Base-by-base conservation (phyloP, 2,113 vertebrate species). In the Brachionichthys hirsutus region DNA sequence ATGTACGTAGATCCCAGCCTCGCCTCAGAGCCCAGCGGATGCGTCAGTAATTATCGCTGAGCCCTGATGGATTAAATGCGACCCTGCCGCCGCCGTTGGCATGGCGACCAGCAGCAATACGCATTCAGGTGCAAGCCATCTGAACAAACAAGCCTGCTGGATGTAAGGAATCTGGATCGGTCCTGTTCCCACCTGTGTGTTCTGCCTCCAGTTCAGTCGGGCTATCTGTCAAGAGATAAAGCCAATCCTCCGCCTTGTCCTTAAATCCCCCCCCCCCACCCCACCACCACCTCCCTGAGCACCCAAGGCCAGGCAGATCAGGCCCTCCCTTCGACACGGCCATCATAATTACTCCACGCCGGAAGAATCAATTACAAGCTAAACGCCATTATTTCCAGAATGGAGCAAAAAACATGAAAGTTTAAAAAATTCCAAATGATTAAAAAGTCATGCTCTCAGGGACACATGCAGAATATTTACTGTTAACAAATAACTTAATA, bases 401-500 rank as follows among this genome's bases (percentile, higher is more conserved):
- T 53, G 55, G 62, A 87, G 82, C 76, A 42, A 62, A 42, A 62
- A 85, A 80, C 87, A 90, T 89, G 87, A 87, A 90, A 88, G 61
- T 88, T 90, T 88, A 88, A 89, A 87, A n/a, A 84, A 80, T 64
- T 67, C 74, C 24, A 65, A 83, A 89, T 83, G 84, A 89, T 86
- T 85, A 82, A 87, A 88, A 88, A 88, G 77, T 70, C 80, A 71
- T 75, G 81, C 85, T 87, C 85, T 78, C 81, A 74, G 86, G 80
- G 87, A 89, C 81, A 83, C 78, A 73, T 83, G 72, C 81, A 62
- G 87, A 89, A 89, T 89, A 91, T 91, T 90, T 90, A 86, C 86
- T 90, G 88, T 89, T 87, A 90, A 90, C 90, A 91, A 90, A 89
- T 91, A 89, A 88, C 83, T 88, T 88, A 86, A 89, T 90, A 90